Conservation (phyloP, 2,113 vertebrate genomes). For the Panthera tigris region DNA sequence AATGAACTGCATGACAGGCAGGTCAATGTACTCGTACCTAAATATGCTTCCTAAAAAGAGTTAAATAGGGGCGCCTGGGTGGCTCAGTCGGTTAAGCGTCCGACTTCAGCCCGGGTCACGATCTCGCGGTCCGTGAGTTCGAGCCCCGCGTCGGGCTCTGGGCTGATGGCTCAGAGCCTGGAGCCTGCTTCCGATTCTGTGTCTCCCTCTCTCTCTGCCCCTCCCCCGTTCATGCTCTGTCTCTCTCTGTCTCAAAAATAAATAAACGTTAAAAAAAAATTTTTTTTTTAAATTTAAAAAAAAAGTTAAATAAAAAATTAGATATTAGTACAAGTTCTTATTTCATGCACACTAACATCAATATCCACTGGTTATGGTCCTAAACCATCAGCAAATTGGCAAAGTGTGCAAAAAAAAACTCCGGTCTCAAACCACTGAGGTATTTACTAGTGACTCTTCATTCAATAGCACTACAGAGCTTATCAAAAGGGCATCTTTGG, state of each 20-base stretch:
- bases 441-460: background rate
- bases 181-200: too few relatives aligned
- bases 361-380: background rate
- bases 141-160: too few relatives aligned
- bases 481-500: background rate
- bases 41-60: background rate
- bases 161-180: too few relatives aligned
- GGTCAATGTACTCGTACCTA: background rate
- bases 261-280: background rate
- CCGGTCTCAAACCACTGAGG: background rate
- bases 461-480: background rate
- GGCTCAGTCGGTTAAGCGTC: too few relatives aligned
- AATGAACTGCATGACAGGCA: background rate
- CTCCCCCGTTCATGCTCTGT: too few relatives aligned
- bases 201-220: too few relatives aligned
- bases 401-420: background rate
- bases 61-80: background rate
- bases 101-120: too few relatives aligned
- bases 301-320: constrained; percentile 15
- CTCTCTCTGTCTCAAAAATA: too few relatives aligned
- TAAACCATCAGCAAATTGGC: background rate
- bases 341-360: background rate
- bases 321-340: background rate
- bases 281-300: background rate
- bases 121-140: too few relatives aligned